Evolutionary conservation across 1,140 invertebrate species (phyloP).

Genomic region (Oryzaephilus surinamensis): DNA sequence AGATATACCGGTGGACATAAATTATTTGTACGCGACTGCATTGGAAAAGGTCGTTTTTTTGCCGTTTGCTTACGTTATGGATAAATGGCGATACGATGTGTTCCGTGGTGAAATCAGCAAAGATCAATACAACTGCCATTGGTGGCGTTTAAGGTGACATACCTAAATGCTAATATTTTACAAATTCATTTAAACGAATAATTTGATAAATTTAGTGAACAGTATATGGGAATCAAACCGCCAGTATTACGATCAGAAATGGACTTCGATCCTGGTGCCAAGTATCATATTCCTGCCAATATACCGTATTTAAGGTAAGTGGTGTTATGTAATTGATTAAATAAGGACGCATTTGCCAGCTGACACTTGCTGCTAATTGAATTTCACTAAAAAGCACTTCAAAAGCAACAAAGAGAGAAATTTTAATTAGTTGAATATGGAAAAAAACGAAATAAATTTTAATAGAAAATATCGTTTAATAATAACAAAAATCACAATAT

Average conservation of each 20-base stretch:
- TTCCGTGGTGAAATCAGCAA: slow-evolving; percentile 66
- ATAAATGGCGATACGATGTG: slow-evolving; percentile 76
- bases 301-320: slow-evolving; percentile 82
- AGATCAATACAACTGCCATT: slow-evolving; percentile 79
- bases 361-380: neutral
- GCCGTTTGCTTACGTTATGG: slow-evolving; percentile 72
- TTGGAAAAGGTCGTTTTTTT: slow-evolving; percentile 85
- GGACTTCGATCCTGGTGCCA: slow-evolving; percentile 84
- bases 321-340: neutral
- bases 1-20: slow-evolving; percentile 72
- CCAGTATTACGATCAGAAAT: slow-evolving; percentile 72
- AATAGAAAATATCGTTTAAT: slow-evolving; percentile 15
- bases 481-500: slow-evolving; percentile 30
- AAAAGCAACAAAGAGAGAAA: neutral
- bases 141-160: slow-evolving; percentile 78
- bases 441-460: slow-evolving; percentile 1
- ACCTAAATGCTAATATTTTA: too few relatives aligned
- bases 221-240: slow-evolving; percentile 73
- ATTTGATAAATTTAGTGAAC: slow-evolving; percentile 46
- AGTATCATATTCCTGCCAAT: slow-evolving; percentile 84
- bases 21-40: slow-evolving; percentile 77
- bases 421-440: neutral
- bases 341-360: neutral
- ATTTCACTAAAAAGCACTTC: neutral
- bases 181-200: too few relatives aligned